Conservation (phyloP, 2,888 invertebrate species). For the Rotaria socialis region DNA sequence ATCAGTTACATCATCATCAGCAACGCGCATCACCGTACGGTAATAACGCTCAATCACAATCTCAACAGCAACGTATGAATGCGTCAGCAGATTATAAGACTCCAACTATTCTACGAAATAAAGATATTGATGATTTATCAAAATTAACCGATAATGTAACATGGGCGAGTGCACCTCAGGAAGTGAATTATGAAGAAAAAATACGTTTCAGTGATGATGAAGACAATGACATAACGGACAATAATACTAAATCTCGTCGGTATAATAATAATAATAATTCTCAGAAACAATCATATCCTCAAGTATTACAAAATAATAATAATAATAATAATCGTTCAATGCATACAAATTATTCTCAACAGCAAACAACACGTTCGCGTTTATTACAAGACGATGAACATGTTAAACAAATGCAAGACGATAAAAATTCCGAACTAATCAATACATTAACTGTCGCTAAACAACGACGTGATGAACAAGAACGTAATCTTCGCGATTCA, state of each 20-base stretch:
- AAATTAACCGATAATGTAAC: constrained; percentile 20
- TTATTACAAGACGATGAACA: constrained; percentile 6
- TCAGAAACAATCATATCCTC: background rate
- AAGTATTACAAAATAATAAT: constrained; percentile 7
- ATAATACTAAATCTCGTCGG: background rate
- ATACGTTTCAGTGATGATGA: constrained; percentile 28
- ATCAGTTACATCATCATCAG: constrained; percentile 4
- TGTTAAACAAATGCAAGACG: constrained; percentile 25
- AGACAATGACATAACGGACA: background rate
- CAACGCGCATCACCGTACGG: background rate
- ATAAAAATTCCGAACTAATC: constrained; percentile 8
- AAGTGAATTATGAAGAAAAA: constrained; percentile 10
- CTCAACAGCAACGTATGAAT: background rate
- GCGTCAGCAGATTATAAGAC: background rate
- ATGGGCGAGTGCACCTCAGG: constrained; percentile 29
- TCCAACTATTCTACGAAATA: background rate
- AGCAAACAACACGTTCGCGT: constrained; percentile 12
- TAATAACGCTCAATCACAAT: background rate
- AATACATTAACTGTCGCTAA: constrained; percentile 21
- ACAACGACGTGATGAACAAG: constrained; percentile 27
- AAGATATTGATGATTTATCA: constrained; percentile 27
- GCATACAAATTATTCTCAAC: background rate
- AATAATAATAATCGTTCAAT: background rate
- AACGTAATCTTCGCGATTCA: constrained; percentile 2
- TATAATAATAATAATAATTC: background rate